Base-by-base conservation (phyloP, 37 sponge, comb jelly and placozoan genomes). In the Bolinopsis microptera region DNA sequence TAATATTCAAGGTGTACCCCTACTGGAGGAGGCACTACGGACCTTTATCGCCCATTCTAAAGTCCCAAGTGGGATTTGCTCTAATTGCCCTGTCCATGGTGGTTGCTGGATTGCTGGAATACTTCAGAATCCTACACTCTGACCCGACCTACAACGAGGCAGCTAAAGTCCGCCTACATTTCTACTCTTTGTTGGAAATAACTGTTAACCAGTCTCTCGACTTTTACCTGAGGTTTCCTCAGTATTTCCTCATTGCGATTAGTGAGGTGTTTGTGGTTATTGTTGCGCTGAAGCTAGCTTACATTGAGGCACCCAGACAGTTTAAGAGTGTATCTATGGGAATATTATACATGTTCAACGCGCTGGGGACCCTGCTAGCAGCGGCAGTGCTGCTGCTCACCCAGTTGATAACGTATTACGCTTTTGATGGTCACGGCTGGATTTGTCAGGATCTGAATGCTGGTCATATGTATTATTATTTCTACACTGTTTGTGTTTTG, bases 251-350 rank as follows among this genome's bases (percentile, higher is more conserved):
- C 3, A 22, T 70, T 70, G 74, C 74, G 1, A 22, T 70, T 26
- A 70, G 74, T 70, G 74, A 70, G 30, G 74, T 70, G 25, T 70
- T 70, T 70, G 74, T 70, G 2, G 74, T 70, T 70, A 26, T 70
- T 26, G 74, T 70, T 70, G 74, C 74, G 1, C 74, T 70, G 74
- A 22, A 70, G 30, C 28, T 70, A 24, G 74, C 74, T 28, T 70
- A 28, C 30, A 22, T 70, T 22, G 74, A 70, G 30, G 74, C 74
- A n/a, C 74, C 74, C 25, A 8, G 74, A 70, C 74, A 70, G 74
- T 70, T 70, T 70, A 70, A 70, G 30, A 70, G 74, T 70, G 74
- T 26, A 24, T 22, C 74, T 24, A 70, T 70, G 74, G 74, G 74
- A 22, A 70, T 70, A 70, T 70, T 70, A 2, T 70, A 70, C 74